These are phyloP conservation scores for Acrobasis consociella DNA, from an alignment of 2,888 invertebrate species.

Conservation along the genomic window DNA sequence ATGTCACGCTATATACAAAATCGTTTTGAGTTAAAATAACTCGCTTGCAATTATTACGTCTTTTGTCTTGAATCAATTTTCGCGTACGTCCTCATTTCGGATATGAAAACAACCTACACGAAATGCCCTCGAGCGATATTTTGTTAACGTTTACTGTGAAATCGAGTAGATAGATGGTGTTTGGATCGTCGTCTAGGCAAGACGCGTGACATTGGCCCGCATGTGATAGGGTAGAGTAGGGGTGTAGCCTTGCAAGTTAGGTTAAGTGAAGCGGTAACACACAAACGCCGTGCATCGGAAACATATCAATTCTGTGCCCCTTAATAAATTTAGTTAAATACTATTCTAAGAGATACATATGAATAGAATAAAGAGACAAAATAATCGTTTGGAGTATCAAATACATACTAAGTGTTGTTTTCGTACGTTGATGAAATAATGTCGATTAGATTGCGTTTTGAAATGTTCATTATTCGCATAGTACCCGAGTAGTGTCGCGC, in stretches of 20 bases:
- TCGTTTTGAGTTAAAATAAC: conserved; percentile 53
- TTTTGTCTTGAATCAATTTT: conserved; percentile 44
- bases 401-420: conserved; percentile 80
- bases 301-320: conserved; percentile 92
- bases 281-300: conserved; percentile 88
- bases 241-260: conserved; percentile 82
- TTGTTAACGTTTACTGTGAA: conserved; percentile 70
- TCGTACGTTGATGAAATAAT: conserved; percentile 62
- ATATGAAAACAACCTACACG: conserved; percentile 37
- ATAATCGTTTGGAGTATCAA: conserved; percentile 78
- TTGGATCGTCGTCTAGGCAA: conserved; percentile 53
- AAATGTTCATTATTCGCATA: conserved; percentile 54
- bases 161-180: conserved; percentile 62
- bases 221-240: conserved; percentile 79
- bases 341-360: conserved; percentile 81
- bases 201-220: conserved; percentile 79
- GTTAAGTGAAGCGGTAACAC: conserved; percentile 82
- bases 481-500: conserved; percentile 74
- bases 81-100: conserved; percentile 47
- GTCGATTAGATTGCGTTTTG: conserved; percentile 63
- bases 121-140: conserved; percentile 54
- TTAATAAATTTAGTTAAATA: conserved; percentile 84
- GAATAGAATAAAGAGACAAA: conserved; percentile 76
- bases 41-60: conserved; percentile 60
- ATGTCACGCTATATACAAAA: conserved; percentile 72